Conservation (phyloP, 2,797 vertebrate species). For the Cyprinodon diabolis region DNA sequence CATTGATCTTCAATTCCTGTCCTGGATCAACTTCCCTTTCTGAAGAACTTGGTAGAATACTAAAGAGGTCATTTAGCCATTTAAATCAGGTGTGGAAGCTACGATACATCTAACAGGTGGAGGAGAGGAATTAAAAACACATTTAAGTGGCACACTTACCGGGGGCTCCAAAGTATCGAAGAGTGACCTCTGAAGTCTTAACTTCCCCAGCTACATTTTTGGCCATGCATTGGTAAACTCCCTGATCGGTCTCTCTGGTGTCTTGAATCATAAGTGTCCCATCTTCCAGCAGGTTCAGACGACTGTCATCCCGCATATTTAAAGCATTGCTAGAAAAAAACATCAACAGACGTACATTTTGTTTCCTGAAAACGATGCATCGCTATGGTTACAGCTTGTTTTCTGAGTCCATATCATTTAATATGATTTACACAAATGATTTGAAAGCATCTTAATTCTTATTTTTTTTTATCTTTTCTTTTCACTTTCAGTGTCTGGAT, state of each 20-base stretch:
- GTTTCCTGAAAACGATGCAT: neutral
- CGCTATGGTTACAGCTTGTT: neutral
- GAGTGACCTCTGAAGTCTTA: slow-evolving; percentile 95
- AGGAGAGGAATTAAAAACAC: no score
- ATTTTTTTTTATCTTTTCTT: neutral
- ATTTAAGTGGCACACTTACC: slow-evolving; percentile 77
- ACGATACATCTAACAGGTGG: no score
- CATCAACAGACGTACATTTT: neutral
- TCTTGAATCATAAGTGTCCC: slow-evolving; percentile 98
- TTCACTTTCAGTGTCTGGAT: no score
- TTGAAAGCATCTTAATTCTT: neutral
- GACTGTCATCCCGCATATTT: slow-evolving; percentile 95
- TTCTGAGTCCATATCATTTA: neutral
- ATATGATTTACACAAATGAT: neutral
- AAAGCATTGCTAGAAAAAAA: slow-evolving; percentile 88
- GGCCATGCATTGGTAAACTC: slow-evolving; percentile 98
- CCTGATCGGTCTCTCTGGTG: slow-evolving; percentile 94
- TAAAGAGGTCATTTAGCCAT: no score
- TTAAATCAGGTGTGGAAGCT: no score
- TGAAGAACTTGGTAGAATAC: no score
- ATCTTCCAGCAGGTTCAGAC: slow-evolving; percentile 95
- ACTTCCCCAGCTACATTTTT: slow-evolving; percentile 97
- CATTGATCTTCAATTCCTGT: no score
- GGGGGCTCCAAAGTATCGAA: slow-evolving; percentile 93
- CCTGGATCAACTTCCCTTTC: no score